Percentiles rank a stretch among this genome's conserved stretches.
Conservation (phyloP, 2,113 vertebrate genomes). For the Leptobrachium ailaonicum region DNA sequence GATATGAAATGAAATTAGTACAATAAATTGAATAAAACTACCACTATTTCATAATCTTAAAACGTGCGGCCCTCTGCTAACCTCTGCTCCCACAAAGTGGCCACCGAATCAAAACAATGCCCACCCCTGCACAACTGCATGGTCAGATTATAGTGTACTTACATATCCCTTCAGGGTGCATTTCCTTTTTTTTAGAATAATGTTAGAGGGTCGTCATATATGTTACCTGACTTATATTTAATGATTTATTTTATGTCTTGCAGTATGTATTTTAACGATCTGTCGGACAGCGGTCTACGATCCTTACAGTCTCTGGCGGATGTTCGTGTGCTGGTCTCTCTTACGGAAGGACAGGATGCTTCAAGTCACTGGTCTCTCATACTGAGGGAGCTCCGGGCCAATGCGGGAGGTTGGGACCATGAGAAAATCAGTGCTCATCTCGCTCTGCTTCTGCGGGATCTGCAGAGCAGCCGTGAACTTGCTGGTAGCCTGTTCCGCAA, state of each 20-base stretch:
- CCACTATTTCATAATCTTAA: no score
- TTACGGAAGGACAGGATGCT: slow-evolving; percentile 81
- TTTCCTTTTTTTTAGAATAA: no score
- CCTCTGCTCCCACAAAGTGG: no score
- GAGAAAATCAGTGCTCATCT: slow-evolving; percentile 79
- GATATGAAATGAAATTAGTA: no score
- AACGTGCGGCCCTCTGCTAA: no score
- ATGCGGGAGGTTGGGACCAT: slow-evolving; percentile 81
- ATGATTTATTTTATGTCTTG: not conserved
- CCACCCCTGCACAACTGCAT: no score
- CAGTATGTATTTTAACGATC: slow-evolving; percentile 91
- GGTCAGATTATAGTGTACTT: no score
- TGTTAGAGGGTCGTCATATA: no score
- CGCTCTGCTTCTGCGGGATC: slow-evolving; percentile 79
- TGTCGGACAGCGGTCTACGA: slow-evolving; percentile 84
- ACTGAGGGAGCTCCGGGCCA: slow-evolving; percentile 78
- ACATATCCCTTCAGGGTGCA: no score
- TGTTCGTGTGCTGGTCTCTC: slow-evolving; percentile 81
- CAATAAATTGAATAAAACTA: no score
- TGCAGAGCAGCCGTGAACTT: slow-evolving; percentile 83
- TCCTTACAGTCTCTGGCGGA: slow-evolving; percentile 66
- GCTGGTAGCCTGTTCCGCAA: slow-evolving; percentile 84
- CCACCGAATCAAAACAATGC: no score
- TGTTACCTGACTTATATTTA: not conserved
- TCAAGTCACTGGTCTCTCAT: slow-evolving; percentile 88